Evolutionary conservation across 2,797 vertebrate species (phyloP).

Genomic region (Psittacula echo): DNA sequence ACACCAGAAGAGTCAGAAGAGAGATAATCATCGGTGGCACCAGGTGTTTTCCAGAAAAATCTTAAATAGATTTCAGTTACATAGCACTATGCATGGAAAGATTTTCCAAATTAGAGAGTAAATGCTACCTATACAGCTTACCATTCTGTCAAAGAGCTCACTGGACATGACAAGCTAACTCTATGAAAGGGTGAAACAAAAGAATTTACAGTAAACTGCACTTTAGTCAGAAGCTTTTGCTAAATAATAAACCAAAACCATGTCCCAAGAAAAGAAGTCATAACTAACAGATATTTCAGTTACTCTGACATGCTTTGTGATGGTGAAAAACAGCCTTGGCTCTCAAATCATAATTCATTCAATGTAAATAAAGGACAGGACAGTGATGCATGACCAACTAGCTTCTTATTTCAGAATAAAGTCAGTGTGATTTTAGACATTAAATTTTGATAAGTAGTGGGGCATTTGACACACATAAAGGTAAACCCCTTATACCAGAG

Average conservation of each 20-base stretch:
- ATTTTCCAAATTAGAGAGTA: background rate
- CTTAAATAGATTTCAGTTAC: background rate
- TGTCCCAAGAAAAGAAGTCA: background rate
- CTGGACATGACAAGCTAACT: background rate
- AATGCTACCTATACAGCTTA: fast-evolving
- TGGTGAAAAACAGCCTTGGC: background rate
- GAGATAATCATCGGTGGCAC: background rate
- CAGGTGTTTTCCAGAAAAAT: background rate
- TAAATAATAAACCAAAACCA: constrained; percentile 16
- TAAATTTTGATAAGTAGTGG: background rate
- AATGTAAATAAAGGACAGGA: background rate
- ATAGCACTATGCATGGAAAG: background rate
- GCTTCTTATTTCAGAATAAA: background rate
- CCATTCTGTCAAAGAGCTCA: background rate
- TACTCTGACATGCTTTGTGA: background rate
- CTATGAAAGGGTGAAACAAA: background rate
- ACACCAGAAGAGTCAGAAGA: background rate
- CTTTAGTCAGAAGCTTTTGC: background rate
- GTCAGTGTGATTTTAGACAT: background rate
- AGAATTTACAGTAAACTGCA: background rate
- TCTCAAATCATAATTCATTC: background rate
- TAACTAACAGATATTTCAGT: background rate
- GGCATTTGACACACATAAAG: background rate
- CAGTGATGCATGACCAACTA: background rate
- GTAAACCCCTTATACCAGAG: background rate